These are phyloP conservation scores for Stictonetta naevosa DNA, from an alignment of 2,113 vertebrate genomes.

Conservation along the genomic window DNA sequence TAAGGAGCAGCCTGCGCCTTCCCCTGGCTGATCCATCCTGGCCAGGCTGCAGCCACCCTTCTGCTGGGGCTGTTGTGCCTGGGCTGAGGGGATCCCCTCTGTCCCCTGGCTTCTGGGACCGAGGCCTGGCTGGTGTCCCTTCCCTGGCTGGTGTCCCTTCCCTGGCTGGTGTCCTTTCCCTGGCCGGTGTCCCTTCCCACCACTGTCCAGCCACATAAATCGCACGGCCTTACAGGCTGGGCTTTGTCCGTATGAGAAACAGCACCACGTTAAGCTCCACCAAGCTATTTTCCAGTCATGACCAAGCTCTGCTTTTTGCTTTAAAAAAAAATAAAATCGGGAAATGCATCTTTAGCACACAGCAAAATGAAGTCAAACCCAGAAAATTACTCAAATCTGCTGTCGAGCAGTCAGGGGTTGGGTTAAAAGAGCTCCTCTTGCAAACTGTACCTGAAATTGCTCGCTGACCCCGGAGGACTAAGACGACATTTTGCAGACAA, in stretches of 20 bases:
- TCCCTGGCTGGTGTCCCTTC: no score
- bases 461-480: background rate
- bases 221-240: no score
- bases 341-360: background rate
- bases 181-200: background rate
- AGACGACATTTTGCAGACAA: background rate
- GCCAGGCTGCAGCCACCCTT: no score
- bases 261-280: background rate
- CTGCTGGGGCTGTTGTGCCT: background rate
- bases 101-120: background rate
- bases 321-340: background rate
- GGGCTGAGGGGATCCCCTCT: background rate
- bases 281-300: fast-evolving
- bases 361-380: background rate
- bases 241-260: background rate
- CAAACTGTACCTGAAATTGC: background rate
- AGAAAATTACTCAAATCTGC: background rate
- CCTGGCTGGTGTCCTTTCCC: no score
- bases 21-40: no score
- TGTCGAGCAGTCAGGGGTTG: background rate
- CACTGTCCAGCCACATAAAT: no score
- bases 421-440: background rate
- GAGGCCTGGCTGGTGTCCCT: background rate
- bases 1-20: no score
- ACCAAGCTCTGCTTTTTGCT: background rate